Conservation (phyloP, 1,140 invertebrate species). For the Macrobrachium rosenbergii region DNA sequence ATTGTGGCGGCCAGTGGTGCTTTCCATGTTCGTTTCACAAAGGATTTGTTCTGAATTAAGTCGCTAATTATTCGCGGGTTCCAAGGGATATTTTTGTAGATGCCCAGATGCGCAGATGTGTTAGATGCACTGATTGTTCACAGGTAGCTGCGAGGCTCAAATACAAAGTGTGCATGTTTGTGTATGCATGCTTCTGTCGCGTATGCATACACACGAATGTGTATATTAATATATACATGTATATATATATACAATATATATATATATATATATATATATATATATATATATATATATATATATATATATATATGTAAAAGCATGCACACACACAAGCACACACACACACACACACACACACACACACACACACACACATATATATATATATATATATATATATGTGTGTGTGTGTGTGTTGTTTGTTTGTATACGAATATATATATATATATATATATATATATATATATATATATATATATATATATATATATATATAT, state of each 20-base stretch:
- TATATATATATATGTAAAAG: not conserved
- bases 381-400: conserved; percentile 13
- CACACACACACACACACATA: not conserved
- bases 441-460: not conserved
- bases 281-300: conserved; percentile 2
- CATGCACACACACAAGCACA: not conserved
- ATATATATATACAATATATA: too few species aligned
- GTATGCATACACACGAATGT: not conserved
- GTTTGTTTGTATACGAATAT: not conserved
- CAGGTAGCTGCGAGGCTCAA: too few species aligned
- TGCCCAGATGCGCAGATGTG: not conserved
- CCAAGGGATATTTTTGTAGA: not conserved
- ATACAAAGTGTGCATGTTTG: too few species aligned
- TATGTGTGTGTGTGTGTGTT: conserved; percentile 2
- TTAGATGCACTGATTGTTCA: not conserved
- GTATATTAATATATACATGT: conserved; percentile 17
- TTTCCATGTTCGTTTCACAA: too few species aligned
- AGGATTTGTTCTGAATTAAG: too few species aligned
- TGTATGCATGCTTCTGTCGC: not conserved
- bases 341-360: not conserved
- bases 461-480: not conserved
- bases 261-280: conserved; percentile 41
- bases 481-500: not conserved
- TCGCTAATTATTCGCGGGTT: not conserved
- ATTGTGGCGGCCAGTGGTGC: too few species aligned